A percentile compares a stretch with the other conserved stretches of the same genome.
Evolutionary conservation across 2,888 invertebrate genomes (phyloP).

Genomic region (Cataglyphis altisquamis): DNA sequence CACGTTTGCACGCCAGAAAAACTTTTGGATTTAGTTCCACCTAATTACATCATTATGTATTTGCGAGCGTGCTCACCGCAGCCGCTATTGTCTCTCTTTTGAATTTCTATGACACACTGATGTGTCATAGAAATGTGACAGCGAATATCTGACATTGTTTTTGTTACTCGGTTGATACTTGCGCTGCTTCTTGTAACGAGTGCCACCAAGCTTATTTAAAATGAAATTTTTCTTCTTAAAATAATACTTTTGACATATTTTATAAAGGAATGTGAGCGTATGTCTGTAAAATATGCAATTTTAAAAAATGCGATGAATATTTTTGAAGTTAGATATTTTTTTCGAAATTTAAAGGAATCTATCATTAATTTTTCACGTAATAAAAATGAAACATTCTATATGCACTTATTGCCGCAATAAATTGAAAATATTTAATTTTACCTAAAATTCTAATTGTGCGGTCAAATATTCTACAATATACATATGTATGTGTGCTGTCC

Average conservation of each 20-base stretch:
- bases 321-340: neutral
- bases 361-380: neutral
- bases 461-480: neutral
- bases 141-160: neutral
- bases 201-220: neutral
- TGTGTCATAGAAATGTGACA: too few species aligned
- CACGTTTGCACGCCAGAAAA: slow-evolving; percentile 30
- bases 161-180: neutral
- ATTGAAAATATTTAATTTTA: slow-evolving; percentile 26
- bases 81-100: neutral
- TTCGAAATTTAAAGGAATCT: neutral
- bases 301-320: neutral
- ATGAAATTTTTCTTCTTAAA: neutral
- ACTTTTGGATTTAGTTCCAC: slow-evolving; percentile 49
- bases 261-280: neutral
- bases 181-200: neutral
- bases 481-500: neutral
- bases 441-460: slow-evolving; percentile 1
- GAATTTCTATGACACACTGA: neutral
- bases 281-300: neutral
- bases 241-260: slow-evolving; percentile 2
- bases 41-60: slow-evolving; percentile 56
- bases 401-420: neutral
- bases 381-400: neutral
- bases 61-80: slow-evolving; percentile 5